Percentiles rank a stretch among this genome's conserved stretches.
Evolutionary conservation across 2,113 vertebrate species (phyloP).

Genomic region (Sterna hirundo): DNA sequence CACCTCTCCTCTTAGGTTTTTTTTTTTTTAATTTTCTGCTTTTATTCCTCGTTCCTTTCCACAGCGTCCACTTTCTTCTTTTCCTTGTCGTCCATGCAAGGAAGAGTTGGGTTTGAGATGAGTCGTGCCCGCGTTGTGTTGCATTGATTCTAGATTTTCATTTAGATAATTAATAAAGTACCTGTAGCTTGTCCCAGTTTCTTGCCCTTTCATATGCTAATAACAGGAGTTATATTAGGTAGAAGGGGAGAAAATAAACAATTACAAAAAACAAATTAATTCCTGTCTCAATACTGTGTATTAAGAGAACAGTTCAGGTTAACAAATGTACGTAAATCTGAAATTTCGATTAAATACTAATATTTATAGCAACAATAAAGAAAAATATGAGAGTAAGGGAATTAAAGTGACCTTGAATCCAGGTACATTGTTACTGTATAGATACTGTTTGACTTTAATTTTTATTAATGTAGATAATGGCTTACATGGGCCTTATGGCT

Average conservation of each 20-base stretch:
- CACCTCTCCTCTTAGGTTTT: too few species aligned
- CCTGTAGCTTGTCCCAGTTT: not conserved
- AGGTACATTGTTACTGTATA: conserved; percentile 54
- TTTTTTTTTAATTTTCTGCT: not conserved
- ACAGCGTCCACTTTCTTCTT: not conserved
- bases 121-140: not conserved
- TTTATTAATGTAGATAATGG: conserved; percentile 79
- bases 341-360: conserved; percentile 50
- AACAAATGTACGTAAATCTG: not conserved
- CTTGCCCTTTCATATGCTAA: not conserved
- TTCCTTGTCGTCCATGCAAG: not conserved
- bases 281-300: not conserved
- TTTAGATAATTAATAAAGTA: not conserved
- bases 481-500: conserved; percentile 77
- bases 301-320: not conserved
- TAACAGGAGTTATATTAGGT: not conserved
- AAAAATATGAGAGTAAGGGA: conserved; percentile 31
- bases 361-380: conserved; percentile 39
- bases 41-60: not conserved
- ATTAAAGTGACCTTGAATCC: conserved; percentile 71
- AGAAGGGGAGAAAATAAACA: not conserved
- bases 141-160: not conserved
- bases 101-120: not conserved
- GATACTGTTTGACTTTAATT: conserved; percentile 75
- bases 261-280: conserved; percentile 8